Evolutionary conservation across 2,888 invertebrate genomes (phyloP), one percentile per base, ranked within the genome.

Genomic region (Priocnemis perturbator): DNA sequence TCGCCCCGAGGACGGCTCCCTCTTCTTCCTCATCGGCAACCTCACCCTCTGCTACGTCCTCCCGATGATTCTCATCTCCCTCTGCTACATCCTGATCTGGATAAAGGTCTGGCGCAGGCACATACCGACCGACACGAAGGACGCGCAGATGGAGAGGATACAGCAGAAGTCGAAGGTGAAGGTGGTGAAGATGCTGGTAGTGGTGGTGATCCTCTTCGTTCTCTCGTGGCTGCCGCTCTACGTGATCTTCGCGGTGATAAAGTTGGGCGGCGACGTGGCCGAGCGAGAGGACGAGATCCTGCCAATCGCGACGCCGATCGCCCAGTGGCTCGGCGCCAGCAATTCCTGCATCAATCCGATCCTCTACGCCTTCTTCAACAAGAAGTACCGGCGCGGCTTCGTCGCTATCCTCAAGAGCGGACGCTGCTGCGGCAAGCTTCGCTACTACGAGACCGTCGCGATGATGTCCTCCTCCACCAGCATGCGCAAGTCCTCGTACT

Each of bases 281-380:
- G 91, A 93, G 59, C 95, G 94, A 93, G 96, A 95, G 84, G 95
- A 95, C 83, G 95, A 95, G 77, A 91, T 95, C 69, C 91, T 96
- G 47, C 94, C 94, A 56, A 93, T 95, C 20, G 94, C 95, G 1
- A 95, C 96, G 19, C 98, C 98, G 3, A 92, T 98, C 60, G 97
- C 96, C 4, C 97, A 96, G 88, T 97, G 96, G 96, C 90, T 98
- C 57, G 98, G 98, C 2, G 94, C 97, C 0, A 96, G 97, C 19
- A 98, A 98, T 89, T 97, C 97, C 20, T 97, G 97, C 91, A 97
- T 98, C 85, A 98, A 98, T 89, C 98, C 98, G 0, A 94, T 98
- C 73, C 91, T 98, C 67, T 97, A 98, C 89, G 97, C 97, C 2
- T 97, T 97, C 90, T 97, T 98, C 90, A 98, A 98, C 90, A 96